A percentile compares a stretch with the other conserved stretches of the same genome.
Evolutionary conservation across 1,140 invertebrate genomes (phyloP).

Genomic region (Bombus waltoni): DNA sequence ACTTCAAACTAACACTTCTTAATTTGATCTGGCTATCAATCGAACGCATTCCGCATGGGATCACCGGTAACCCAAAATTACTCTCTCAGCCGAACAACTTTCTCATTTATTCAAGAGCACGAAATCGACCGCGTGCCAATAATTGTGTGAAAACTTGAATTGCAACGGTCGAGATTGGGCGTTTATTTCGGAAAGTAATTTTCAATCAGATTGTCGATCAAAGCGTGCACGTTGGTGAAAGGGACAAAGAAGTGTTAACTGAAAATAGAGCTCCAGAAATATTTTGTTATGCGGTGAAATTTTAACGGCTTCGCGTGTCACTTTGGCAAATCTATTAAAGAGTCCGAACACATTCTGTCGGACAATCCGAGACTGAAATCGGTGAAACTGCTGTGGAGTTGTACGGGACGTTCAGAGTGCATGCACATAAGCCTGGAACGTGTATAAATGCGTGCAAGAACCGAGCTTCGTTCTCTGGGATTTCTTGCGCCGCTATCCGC

Average conservation of each 20-base stretch:
- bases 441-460: background rate
- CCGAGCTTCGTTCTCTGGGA: background rate
- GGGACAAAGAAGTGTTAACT: background rate
- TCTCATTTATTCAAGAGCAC: background rate
- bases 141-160: too few species aligned
- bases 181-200: background rate
- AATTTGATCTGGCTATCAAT: background rate
- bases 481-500: background rate
- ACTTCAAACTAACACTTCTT: too few species aligned
- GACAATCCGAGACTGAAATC: conserved; percentile 29
- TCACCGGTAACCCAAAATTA: background rate
- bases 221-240: background rate
- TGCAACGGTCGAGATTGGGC: too few species aligned
- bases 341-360: background rate
- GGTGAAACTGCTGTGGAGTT: conserved; percentile 19
- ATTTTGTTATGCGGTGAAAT: conserved; percentile 2
- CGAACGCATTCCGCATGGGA: background rate
- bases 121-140: background rate
- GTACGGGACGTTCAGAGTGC: conserved; percentile 17
- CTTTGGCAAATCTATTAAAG: conserved; percentile 48
- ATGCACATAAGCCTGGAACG: background rate
- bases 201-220: background rate
- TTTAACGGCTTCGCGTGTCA: conserved; percentile 24
- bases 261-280: background rate
- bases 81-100: background rate